Evolutionary conservation across 2,888 invertebrate species (phyloP).

Genomic region (Acleris literana): DNA sequence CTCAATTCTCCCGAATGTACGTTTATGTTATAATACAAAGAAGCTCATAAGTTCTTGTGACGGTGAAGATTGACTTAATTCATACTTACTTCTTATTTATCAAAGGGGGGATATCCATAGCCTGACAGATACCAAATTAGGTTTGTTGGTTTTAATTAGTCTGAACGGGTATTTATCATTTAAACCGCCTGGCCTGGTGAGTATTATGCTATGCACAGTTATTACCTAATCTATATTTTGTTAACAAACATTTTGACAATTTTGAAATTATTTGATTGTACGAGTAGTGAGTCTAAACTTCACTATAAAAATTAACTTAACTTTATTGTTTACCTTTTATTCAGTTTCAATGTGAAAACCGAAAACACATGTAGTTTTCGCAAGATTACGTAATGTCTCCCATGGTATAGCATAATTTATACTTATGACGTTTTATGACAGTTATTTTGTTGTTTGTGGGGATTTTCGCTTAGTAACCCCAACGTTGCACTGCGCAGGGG

Average conservation of each 20-base stretch:
- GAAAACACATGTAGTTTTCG: not conserved
- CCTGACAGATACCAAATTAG: too few species aligned
- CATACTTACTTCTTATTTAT: not conserved
- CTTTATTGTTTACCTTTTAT: too few species aligned
- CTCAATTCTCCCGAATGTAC: not conserved
- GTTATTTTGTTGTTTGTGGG: slow-evolving; percentile 9
- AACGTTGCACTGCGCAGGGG: slow-evolving; percentile 6
- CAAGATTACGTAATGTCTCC: not conserved
- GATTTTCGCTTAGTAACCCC: slow-evolving; percentile 8
- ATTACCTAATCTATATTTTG: too few species aligned
- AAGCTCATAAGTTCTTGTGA: not conserved
- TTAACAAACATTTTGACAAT: too few species aligned
- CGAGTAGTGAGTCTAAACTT: too few species aligned
- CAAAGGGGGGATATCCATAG: too few species aligned
- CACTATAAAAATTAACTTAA: too few species aligned
- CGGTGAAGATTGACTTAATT: not conserved
- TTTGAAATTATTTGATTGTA: too few species aligned
- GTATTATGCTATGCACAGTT: too few species aligned
- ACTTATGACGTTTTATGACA: not conserved
- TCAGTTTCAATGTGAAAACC: not conserved
- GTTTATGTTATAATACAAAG: slow-evolving; percentile 12
- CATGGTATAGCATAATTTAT: not conserved
- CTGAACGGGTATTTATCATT: too few species aligned
- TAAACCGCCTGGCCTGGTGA: too few species aligned
- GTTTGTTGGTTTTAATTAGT: too few species aligned